Base-by-base conservation (phyloP, 2,113 vertebrate species). In the Tautogolabrus adspersus region DNA sequence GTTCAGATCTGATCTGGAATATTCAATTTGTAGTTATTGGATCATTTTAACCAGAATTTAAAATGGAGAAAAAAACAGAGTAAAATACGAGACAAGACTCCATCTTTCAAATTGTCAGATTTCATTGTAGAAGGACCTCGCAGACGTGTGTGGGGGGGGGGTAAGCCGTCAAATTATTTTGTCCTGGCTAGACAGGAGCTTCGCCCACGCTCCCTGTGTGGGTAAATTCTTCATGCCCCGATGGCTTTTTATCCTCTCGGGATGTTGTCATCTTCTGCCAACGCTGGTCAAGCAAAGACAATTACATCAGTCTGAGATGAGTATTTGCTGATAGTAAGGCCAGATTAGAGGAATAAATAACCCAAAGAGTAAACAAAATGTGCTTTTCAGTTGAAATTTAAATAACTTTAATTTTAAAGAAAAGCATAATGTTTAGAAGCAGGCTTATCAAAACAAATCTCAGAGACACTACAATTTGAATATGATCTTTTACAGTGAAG, bases 211-310 rank as follows among this genome's bases (percentile, higher is more conserved):
- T 93, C 72, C 92, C 93, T 0, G 92, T 94, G 61, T 93, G 81
- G 60, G 92, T 92, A 26, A 94, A 84, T 73, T 94, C 91, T 0
- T 95, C 94, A 59, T 90, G 88, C 72, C 91, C 90, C 52, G 92
- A 88, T 57, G 86, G 11, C 2, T 72, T 89, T 16, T 12, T 10
- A 18, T 93, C 95, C 67, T 93, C 79, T 47, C 44, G 90, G 60
- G 95, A 84, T 30, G 93, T 93, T 52, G 93, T 96, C 96, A 97
- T 97, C 90, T 85, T 94, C 77, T 83, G 92, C 92, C 96, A 94
- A 55, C 95, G 95, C 96, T 97, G 91, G 0, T 75, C 74, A 74
- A 61, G 0, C 74, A 73, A 86, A 63, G 66, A 73, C 66, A 60
- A 16, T 63, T 37, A 49, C 12, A 70, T 74, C 40, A 79, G 52